Base-by-base conservation (phyloP, 2,113 vertebrate species). In the Numenius arquata region DNA sequence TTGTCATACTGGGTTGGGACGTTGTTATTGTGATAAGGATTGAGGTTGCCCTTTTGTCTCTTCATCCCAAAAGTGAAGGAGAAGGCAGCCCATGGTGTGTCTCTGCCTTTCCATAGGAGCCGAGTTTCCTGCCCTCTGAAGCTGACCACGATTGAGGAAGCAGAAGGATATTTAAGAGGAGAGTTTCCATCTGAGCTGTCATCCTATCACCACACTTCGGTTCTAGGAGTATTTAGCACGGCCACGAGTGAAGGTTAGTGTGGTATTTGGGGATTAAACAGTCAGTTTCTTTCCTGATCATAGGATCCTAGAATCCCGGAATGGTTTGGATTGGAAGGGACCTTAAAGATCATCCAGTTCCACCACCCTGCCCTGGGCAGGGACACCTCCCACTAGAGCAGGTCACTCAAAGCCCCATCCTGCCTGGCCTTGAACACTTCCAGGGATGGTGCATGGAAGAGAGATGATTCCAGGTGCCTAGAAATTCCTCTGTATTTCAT, bases 221-320 rank as follows among this genome's bases (percentile, higher is more conserved):
- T 98, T 9, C 96, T 99, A 85, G 99, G 99, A 74, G 94, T 99
- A 14, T 99, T 99, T 56, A 94, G 95, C 65, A 88, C 97, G 21
- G 82, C 75, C n/a, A 95, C 92, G 38, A 97, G 95, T 8, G 8
- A 97, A 96, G 98, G 99, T 99, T 96, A 91, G 93, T 66, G 53
- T 48, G 30, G 29, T 18, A 5, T 32, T 36, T 67, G 20, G 29
- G 62, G 53, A 23, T 75, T 43, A 18, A 56, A 5, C 22, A 4
- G 27, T 74, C 38, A 34, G 26, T 16, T 83, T 77, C 36, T 18
- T 75, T 92, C 68, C 83, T 81, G 43, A 32, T 43, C 19, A 15
- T 41, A 14, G 38, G 30, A 41, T 30, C 29, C 8, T 41, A 63
- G 18, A 41, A 41, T 41, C 38, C 29, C 12, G 29, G 38, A 41